These are phyloP conservation scores for Lynx canadensis DNA, from an alignment of 2,113 vertebrate species.

Conservation along the genomic window DNA sequence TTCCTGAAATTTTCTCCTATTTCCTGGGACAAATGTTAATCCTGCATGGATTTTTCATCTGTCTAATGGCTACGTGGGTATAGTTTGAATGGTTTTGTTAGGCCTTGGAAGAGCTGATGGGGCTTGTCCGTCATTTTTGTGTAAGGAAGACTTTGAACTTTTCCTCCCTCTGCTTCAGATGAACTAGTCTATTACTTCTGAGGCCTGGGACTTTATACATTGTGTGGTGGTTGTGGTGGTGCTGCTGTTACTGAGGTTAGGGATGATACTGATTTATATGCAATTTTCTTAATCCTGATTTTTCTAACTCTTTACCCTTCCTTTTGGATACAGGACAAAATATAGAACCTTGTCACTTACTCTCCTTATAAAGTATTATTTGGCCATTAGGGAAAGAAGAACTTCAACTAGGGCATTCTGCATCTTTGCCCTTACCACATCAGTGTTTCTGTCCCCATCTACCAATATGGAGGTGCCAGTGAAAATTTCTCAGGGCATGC, in stretches of 20 bases:
- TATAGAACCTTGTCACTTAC: not conserved
- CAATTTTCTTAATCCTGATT: slow-evolving; percentile 11
- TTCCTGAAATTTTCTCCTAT: not conserved
- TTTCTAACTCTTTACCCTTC: not conserved
- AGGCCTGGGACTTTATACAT: not conserved
- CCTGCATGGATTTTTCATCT: not conserved
- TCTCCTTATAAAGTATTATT: not conserved
- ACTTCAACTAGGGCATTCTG: not conserved
- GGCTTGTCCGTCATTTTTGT: not conserved
- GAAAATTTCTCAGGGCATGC: not conserved
- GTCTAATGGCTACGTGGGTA: not conserved
- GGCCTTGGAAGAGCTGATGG: not conserved
- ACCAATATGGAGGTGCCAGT: not conserved
- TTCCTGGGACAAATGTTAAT: not conserved
- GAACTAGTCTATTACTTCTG: not conserved
- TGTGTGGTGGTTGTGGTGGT: not conserved
- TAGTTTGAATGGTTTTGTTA: not conserved
- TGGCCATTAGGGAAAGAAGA: not conserved
- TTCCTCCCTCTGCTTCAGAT: not conserved
- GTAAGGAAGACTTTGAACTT: not conserved
- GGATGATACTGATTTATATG: not conserved
- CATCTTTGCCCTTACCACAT: not conserved
- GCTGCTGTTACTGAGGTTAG: not conserved
- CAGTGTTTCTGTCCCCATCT: not conserved
- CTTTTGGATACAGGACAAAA: slow-evolving; percentile 7